Base-by-base conservation (phyloP, 2,113 vertebrate species). In the Syngnathus floridae region DNA sequence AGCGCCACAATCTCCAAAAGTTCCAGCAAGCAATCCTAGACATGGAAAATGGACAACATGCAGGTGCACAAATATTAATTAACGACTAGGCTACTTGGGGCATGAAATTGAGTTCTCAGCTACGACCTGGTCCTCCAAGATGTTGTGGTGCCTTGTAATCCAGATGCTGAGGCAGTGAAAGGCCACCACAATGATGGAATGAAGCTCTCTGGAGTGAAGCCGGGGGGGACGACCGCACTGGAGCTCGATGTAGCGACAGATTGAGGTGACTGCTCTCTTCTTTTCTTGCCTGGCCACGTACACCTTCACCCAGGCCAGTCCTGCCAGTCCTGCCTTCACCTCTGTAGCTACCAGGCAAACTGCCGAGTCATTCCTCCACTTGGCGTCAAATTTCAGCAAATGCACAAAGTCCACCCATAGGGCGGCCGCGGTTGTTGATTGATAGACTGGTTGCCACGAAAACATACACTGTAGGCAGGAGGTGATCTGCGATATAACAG, bases 111-210 rank as follows among this genome's bases (percentile, higher is more conserved):
- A 59, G 57, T 54, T 51, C 48, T 38, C 16, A 21, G 57, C 7
- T 17, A 19, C 14, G 19, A 93, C 94, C 94, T 96, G 94, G 82
- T 97, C 91, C 60, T 95, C 90, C 64, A 97, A 91, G 90, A 96
- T 92, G 71, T 92, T 84, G 0, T 95, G 93, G 69, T 97, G 94
- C 61, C 94, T 93, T 0, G 93, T 95, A 54, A 98, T 88, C 95
- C 95, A 98, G 26, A 93, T 90, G 1, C 93, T 96, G 45, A 98
- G 92, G 83, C 95, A 98, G 88, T 93, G 91, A 84, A 97, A 98
- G 4, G 95, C 94, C 1, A 94, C 95, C 0, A 97, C 94, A 0
- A 98, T 98, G 93, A 97, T 95, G 74, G 95, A 98, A 89, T 98
- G 95, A 16, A 98, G 92, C 69, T 97, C 95, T 5, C 94, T 89